Conservation (phyloP, 2,797 vertebrate species). For the Dendrocincla fuliginosa region DNA sequence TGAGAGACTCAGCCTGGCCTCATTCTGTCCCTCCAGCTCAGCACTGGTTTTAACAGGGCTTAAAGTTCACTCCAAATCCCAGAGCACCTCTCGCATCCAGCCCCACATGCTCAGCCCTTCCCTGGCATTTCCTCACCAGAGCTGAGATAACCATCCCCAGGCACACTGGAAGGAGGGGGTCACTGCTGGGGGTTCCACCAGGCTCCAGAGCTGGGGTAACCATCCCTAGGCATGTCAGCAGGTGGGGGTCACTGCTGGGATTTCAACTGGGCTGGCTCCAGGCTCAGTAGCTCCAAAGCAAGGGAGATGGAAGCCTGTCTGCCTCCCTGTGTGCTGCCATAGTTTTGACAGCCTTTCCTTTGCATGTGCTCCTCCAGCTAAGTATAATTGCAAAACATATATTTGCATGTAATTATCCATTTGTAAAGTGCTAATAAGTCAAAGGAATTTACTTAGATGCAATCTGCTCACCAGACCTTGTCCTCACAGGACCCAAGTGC, state of each 20-base stretch:
- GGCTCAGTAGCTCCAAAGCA: not conserved
- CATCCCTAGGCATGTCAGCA: not conserved
- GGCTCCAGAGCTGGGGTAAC: not conserved
- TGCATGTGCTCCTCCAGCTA: not conserved
- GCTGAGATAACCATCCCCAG: not conserved
- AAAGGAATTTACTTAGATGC: not conserved
- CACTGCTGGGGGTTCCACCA: not conserved
- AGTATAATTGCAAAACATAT: not conserved
- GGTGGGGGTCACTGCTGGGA: not conserved
- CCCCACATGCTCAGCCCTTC: rapidly evolving
- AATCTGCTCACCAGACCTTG: not conserved
- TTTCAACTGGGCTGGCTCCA: not conserved
- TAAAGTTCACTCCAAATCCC: not conserved
- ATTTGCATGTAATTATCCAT: not conserved
- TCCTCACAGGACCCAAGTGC: not conserved
- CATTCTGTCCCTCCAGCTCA: not conserved
- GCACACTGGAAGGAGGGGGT: not conserved
- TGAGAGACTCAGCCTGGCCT: not conserved
- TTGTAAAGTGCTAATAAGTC: not conserved
- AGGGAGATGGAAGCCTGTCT: not conserved
- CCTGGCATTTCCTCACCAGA: not conserved
- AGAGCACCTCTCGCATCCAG: not conserved
- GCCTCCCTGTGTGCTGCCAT: not conserved
- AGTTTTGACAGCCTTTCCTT: not conserved
- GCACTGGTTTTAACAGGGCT: not conserved